These are phyloP conservation scores for Neomonachus schauinslandi DNA, from an alignment of 2,113 vertebrate species.

Conservation along the genomic window DNA sequence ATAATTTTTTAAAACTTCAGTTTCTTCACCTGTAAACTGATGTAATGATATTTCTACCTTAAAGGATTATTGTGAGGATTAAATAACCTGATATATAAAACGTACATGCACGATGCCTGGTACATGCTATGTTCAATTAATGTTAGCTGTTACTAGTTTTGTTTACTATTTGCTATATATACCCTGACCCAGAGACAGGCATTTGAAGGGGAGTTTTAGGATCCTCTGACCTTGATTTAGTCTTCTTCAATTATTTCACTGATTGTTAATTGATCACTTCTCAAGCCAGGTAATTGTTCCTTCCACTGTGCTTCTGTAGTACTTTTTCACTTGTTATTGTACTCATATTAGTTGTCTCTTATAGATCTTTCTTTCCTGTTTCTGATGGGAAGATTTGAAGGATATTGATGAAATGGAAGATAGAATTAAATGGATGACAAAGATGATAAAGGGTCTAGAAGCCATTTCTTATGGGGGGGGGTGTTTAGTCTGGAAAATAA, in stretches of 20 bases:
- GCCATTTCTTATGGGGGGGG: not conserved
- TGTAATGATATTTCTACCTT: not conserved
- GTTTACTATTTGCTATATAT: not conserved
- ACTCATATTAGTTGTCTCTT: not conserved
- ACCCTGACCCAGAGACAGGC: not conserved
- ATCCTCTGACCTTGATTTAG: not conserved
- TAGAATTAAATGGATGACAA: not conserved
- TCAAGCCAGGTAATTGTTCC: not conserved
- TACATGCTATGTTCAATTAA: not conserved
- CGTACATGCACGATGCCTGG: not conserved
- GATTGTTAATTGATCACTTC: not conserved
- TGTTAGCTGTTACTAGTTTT: not conserved
- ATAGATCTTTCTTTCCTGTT: not conserved
- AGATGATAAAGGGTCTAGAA: not conserved
- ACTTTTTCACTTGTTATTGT: not conserved
- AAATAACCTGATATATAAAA: not conserved
- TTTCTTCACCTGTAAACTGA: not conserved
- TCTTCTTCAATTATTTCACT: not conserved
- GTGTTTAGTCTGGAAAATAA: not conserved
- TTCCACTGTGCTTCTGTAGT: not conserved
- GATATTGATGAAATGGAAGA: not conserved
- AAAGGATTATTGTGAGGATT: not conserved
- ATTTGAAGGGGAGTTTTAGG: not conserved
- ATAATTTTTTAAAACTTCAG: conserved; percentile 1
- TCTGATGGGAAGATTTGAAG: conserved; percentile 26